A percentile compares a stretch with the other conserved stretches of the same genome.
phyloP scores from a whole-genome alignment of 2,888 invertebrate species.

The Fragum sueziense region DNA sequence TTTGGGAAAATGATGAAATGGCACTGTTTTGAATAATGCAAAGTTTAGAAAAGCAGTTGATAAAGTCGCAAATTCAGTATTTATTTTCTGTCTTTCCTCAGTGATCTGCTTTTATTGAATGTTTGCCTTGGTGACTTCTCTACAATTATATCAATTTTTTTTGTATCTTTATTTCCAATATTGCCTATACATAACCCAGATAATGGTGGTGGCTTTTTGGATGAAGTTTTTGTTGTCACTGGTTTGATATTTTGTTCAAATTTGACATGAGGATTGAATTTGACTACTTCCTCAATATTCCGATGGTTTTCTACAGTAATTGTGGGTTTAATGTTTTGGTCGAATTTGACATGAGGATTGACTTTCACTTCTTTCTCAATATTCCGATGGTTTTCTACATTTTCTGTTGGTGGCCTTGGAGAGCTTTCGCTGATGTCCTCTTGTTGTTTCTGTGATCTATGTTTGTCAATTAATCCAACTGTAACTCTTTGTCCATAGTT shows the following conservation, averaged over 20 bases:
- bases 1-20: no score
- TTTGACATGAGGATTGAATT: neutral
- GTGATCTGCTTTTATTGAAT: no score
- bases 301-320: neutral
- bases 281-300: neutral
- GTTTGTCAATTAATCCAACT: neutral
- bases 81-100: no score
- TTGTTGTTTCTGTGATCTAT: neutral
- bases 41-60: no score
- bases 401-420: neutral
- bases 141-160: no score
- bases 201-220: neutral
- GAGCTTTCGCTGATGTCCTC: neutral
- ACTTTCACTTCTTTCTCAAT: neutral
- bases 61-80: no score
- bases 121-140: no score
- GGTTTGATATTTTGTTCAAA: neutral
- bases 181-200: neutral
- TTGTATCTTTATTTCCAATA: neutral
- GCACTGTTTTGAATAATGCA: no score
- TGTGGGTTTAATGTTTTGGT: neutral
- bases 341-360: constrained; percentile 7
- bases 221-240: neutral
- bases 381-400: neutral
- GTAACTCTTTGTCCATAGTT: no score